phyloP scores from a whole-genome alignment of 2,888 invertebrate species.

The Diplazon laetatorius region DNA sequence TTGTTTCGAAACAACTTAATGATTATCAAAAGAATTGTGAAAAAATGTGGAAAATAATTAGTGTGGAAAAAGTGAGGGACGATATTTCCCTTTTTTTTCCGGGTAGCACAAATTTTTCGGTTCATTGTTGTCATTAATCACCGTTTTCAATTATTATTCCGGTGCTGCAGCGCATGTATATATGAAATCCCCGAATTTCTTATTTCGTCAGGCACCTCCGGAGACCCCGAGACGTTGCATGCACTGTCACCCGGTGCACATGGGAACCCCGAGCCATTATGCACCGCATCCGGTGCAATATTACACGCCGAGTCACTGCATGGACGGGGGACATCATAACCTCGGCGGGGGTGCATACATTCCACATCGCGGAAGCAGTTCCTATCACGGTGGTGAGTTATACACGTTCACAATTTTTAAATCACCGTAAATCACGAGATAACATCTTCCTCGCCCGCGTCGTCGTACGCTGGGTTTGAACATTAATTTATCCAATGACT shows the following conservation, averaged over 20 bases:
- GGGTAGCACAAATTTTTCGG: not conserved
- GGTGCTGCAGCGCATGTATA: not conserved
- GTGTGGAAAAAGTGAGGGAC: no score
- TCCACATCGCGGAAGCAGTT: conserved; percentile 77
- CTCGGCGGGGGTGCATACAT: conserved; percentile 70
- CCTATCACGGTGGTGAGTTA: conserved; percentile 79
- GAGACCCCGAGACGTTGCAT: conserved; percentile 75
- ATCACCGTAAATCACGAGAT: conserved; percentile 62
- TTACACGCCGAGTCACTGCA: conserved; percentile 78
- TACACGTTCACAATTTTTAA: conserved; percentile 53
- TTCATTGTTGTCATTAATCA: not conserved
- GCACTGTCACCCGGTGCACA: conserved; percentile 78
- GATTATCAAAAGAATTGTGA: no score
- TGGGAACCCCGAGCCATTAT: conserved; percentile 77
- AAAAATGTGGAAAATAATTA: no score
- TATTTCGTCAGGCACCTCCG: conserved; percentile 44
- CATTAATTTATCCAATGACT: not conserved
- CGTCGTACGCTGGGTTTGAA: not conserved
- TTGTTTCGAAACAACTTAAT: no score
- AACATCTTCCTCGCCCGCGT: no score
- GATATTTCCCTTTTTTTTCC: not conserved
- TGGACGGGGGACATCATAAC: conserved; percentile 73
- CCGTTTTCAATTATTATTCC: not conserved
- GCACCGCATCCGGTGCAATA: conserved; percentile 76
- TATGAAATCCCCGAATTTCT: not conserved